phyloP scores from a whole-genome alignment of 1,140 invertebrate species.

The Sarcophaga peregrina region DNA sequence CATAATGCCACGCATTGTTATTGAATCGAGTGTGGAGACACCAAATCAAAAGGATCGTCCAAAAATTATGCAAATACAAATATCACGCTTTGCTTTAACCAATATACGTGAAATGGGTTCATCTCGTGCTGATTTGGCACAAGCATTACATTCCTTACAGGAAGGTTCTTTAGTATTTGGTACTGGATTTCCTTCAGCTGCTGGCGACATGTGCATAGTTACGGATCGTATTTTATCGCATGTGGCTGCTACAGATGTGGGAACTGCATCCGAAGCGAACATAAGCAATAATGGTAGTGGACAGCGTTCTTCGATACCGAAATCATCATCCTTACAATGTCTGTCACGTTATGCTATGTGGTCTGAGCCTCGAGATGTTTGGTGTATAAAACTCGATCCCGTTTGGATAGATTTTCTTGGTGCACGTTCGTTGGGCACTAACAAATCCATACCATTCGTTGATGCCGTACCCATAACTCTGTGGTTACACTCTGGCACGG shows the following conservation, averaged over 20 bases:
- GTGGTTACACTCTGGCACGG: conserved; percentile 73
- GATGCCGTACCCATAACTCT: conserved; percentile 90
- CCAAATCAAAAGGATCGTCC: conserved; percentile 74
- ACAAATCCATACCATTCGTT: conserved; percentile 85
- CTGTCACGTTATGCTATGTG: conserved; percentile 77
- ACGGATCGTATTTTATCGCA: conserved; percentile 82
- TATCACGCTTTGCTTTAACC: conserved; percentile 81
- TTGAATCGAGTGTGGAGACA: conserved; percentile 61
- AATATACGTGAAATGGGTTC: conserved; percentile 80
- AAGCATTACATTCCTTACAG: conserved; percentile 79
- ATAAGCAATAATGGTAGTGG: conserved; percentile 42
- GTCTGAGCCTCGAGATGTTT: conserved; percentile 86
- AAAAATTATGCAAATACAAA: conserved; percentile 81
- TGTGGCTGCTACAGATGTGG: conserved; percentile 67
- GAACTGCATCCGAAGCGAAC: conserved; percentile 43
- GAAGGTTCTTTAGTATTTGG: conserved; percentile 80
- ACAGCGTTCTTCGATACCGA: conserved; percentile 47
- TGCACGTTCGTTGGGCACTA: conserved; percentile 77
- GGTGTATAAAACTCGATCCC: conserved; percentile 89
- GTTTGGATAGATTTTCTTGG: conserved; percentile 92
- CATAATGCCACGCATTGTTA: conserved; percentile 81
- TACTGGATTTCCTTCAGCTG: conserved; percentile 77
- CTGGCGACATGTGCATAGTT: conserved; percentile 75
- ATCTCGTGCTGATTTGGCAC: conserved; percentile 78
- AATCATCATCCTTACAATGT: conserved; percentile 59